Percentiles rank a stretch among this genome's conserved stretches.
Evolutionary conservation across 1,140 invertebrate species (phyloP).

Genomic region (Zaprionus lachaisei): DNA sequence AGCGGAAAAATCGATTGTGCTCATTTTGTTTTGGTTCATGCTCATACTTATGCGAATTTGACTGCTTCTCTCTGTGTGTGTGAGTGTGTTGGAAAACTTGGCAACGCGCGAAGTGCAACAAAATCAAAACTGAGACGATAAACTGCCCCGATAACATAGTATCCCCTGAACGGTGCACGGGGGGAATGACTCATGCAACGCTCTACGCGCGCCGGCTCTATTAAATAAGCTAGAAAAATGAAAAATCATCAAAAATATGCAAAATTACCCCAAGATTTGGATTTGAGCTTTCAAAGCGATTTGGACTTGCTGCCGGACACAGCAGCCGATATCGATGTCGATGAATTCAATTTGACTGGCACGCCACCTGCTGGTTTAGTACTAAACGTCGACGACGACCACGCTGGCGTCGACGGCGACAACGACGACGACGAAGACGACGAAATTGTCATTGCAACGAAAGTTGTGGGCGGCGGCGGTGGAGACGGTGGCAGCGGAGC

Average conservation of each 20-base stretch:
- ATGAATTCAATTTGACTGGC: constrained; percentile 64
- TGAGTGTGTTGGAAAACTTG: constrained; percentile 14
- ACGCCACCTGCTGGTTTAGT: constrained; percentile 58
- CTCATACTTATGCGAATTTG: constrained; percentile 24
- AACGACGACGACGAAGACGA: constrained; percentile 57
- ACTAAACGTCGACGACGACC: constrained; percentile 52
- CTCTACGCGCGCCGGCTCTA: constrained; percentile 9
- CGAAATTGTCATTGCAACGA: constrained; percentile 69
- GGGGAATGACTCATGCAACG: constrained; percentile 44
- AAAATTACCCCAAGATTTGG: constrained; percentile 82
- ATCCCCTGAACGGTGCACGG: constrained; percentile 20
- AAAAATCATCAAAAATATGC: constrained; percentile 83
- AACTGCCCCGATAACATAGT: constrained; percentile 33
- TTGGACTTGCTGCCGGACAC: constrained; percentile 77
- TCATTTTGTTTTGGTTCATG: constrained; percentile 76
- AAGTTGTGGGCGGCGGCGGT: constrained; percentile 42
- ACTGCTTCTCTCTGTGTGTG: constrained; percentile 6
- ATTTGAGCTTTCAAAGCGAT: constrained; percentile 80
- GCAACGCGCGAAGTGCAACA: constrained; percentile 38
- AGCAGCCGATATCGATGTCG: constrained; percentile 68
- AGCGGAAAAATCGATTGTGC: constrained; percentile 78
- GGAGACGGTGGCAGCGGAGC: constrained; percentile 21
- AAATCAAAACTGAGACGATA: constrained; percentile 39
- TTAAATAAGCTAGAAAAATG: constrained; percentile 68
- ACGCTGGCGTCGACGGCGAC: constrained; percentile 26